Percentiles rank a stretch among this genome's conserved stretches.
Evolutionary conservation across 2,797 vertebrate species (phyloP).

Genomic region (Podargus strigoides): DNA sequence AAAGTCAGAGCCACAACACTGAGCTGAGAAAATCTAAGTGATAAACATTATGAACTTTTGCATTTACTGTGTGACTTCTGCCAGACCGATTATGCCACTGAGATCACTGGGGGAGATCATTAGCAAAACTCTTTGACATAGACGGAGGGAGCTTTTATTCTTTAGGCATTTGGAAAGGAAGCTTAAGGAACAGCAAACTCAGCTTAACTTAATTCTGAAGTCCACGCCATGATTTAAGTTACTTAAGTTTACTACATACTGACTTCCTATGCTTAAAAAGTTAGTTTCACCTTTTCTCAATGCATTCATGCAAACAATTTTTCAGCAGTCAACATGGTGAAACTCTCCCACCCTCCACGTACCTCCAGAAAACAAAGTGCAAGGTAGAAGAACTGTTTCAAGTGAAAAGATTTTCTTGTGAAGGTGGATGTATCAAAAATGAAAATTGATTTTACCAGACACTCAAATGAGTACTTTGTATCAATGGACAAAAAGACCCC

Average conservation of each 20-base stretch:
- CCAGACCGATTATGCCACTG: not conserved
- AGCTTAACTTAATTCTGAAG: not conserved
- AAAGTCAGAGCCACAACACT: not conserved
- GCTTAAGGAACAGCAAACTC: not conserved
- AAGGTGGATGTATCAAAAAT: not conserved
- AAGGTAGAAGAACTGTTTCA: not conserved
- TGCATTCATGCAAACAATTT: not conserved
- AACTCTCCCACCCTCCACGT: not conserved
- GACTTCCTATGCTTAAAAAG: not conserved
- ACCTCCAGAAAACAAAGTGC: not conserved
- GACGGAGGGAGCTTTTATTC: not conserved
- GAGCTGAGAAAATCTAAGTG: not conserved
- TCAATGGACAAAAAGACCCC: not conserved
- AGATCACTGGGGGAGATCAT: not conserved
- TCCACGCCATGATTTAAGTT: not conserved
- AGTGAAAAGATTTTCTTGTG: not conserved
- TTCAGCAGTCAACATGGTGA: not conserved
- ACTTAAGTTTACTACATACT: not conserved
- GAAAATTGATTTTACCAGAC: not conserved
- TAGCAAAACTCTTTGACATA: not conserved
- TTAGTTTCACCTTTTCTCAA: not conserved
- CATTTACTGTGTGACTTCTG: not conserved
- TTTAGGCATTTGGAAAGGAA: not conserved
- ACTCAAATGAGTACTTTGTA: not conserved
- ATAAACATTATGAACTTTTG: not conserved